These are phyloP conservation scores for Monopis laevigella DNA, from an alignment of 2,888 invertebrate species.

Conservation along the genomic window DNA sequence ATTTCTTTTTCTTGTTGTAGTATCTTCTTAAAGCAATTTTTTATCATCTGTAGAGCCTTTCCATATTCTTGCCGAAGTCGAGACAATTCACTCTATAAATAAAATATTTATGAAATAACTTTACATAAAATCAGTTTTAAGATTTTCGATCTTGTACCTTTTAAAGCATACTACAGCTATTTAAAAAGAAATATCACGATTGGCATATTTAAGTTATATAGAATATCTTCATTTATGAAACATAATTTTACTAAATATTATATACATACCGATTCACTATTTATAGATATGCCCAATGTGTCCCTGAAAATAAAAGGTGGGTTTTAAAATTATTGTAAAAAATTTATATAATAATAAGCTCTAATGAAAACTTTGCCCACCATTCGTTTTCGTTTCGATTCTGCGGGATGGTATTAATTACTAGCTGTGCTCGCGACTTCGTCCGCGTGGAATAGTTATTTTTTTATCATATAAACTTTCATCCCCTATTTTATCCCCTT, in stretches of 20 bases:
- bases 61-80: constrained; percentile 61
- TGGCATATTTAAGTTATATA: no score
- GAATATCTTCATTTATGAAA: background rate
- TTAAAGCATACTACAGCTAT: no score
- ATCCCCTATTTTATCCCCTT: no score
- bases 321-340: no score
- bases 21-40: constrained; percentile 65
- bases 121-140: background rate
- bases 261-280: constrained; percentile 42
- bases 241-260: constrained; percentile 12
- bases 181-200: no score
- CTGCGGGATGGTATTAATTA: no score
- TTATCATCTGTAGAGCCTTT: constrained; percentile 67
- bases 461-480: no score
- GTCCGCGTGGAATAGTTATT: no score
- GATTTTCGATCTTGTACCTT: background rate
- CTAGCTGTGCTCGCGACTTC: no score
- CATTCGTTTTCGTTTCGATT: no score
- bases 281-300: constrained; percentile 40
- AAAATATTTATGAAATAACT: constrained; percentile 2
- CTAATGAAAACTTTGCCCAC: no score
- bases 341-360: no score
- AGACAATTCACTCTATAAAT: constrained; percentile 48
- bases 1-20: constrained; percentile 62
- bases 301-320: constrained; percentile 34